Base-by-base conservation (phyloP, 2,113 vertebrate species). In the Vidua macroura region DNA sequence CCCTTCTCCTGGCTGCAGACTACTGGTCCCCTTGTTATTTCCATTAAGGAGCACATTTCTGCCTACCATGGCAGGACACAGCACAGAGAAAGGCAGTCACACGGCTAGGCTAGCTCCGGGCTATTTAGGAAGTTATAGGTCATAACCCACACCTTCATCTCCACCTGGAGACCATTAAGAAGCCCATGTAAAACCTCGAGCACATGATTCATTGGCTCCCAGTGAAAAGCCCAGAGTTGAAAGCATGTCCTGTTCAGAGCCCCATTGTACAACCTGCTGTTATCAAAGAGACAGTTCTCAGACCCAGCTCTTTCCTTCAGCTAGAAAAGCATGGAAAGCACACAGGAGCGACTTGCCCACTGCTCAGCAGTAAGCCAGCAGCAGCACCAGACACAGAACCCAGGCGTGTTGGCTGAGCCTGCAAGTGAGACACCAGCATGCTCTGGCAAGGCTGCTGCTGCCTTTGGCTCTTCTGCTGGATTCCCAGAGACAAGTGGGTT, bases 151-250 rank as follows among this genome's bases (percentile, higher is more conserved):
- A 79, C 69, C 73, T 89, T 84, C 86, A 84, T 82, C 66, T 82
- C 84, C 91, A 96, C 74, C 81, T 76, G 70, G 81, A 95, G 77
- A 87, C 77, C 25, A 92, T 93, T 93, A 95, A 56, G 60, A 72
- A 92, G 66, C 28, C 52, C 44, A 8, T 1, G 20, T 53, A 78
- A 84, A 91, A 73, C 86, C 74, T 69, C 43, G 28, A 88, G 73
- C 43, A 48, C 64, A 48, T 0, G 4, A 59, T 39, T 93, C 90
- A 62, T 59, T 46, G 51, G 48, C 43, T 86, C 18, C 73, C 80
- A 59, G 27, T 24, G 59, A 88, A 79, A 43, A 63, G 59, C 16
- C 43, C 76, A 44, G 48, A 81, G 73, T 55, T 64, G 81, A 92
- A 93, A 81, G 68, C 17, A 13, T 7, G 51, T 70, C 56, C 63